Evolutionary conservation across 2,888 invertebrate genomes (phyloP), one percentile per base, ranked within the genome.

Genomic region (Isotomurus palustris): DNA sequence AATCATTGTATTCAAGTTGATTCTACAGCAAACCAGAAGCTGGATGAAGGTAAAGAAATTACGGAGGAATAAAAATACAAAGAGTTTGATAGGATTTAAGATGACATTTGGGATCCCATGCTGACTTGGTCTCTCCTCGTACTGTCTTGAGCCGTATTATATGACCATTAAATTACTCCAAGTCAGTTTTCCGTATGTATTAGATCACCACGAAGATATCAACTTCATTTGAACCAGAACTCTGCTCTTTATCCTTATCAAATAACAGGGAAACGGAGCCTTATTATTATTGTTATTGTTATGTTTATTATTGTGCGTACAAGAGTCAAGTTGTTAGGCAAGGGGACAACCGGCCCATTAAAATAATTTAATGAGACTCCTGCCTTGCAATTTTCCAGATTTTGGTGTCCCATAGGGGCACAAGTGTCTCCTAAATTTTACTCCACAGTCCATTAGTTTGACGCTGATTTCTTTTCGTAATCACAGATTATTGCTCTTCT

Each of bases 331-430:
- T 36, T 32, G 36, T 22, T 25, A 38, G 4, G 6, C 27, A 50
- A 50, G 50, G 28, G 50, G 50, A 50, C 50, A 50, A 38, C 3
- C 25, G 36, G 50, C 24, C 58, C 61, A 64, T 64, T 64, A 64
- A 62, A 54, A 57, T 64, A 64, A 64, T 64, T 64, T 64, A 62
- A 53, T 59, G 59, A 64, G 57, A 52, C 59, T 64, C 59, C 64
- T 60, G 58, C 60, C 64, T 64, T 61, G 61, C 61, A 59, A 54
- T 64, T 57, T 56, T 59, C 59, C 54, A 51, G 49, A 45, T 44
- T 54, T 40, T 51, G 53, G 53, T 57, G 59, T 61, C 59, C 54
- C 59, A 57, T 53, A 57, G 59, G 56, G 59, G 43, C 32, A 45
- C 47, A 58, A 62, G 59, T 62, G 59, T 61, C 61, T 61, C 60